A percentile compares a stretch with the other conserved stretches of the same genome.
Conservation (phyloP, 2,797 vertebrate species). For the Moxostoma hubbsi region DNA sequence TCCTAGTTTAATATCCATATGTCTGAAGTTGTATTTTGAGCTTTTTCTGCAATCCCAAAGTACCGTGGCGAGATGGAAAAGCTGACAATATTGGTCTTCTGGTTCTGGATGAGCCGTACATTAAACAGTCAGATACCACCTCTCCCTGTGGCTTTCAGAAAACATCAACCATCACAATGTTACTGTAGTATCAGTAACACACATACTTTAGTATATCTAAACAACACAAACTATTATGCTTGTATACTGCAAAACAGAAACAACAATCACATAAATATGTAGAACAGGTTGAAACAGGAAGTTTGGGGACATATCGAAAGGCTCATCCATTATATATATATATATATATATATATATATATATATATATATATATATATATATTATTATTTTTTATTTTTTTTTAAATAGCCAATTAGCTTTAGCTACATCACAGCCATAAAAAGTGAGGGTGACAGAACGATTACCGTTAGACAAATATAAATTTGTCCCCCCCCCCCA, state of each 20-base stretch:
- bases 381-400: too few relatives aligned
- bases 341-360: too few relatives aligned
- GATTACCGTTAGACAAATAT: too few relatives aligned
- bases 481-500: too few relatives aligned
- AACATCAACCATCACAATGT: slow-evolving; percentile 90
- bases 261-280: slow-evolving; percentile 87
- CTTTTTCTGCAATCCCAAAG: slow-evolving; percentile 71
- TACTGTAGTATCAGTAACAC: slow-evolving; percentile 68
- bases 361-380: too few relatives aligned
- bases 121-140: slow-evolving; percentile 93
- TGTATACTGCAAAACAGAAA: slow-evolving; percentile 70
- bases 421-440: too few relatives aligned
- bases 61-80: slow-evolving; percentile 86
- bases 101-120: slow-evolving; percentile 91
- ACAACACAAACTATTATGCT: background rate
- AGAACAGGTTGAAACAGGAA: slow-evolving; percentile 85
- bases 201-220: background rate
- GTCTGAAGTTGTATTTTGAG: background rate
- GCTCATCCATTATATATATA: too few relatives aligned
- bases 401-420: too few relatives aligned
- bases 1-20: background rate
- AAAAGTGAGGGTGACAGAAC: too few relatives aligned
- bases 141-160: slow-evolving; percentile 91
- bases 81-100: slow-evolving; percentile 87
- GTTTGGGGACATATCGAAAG: too few relatives aligned